Conservation (phyloP, 2,888 invertebrate species). For the Chromoteleia sp. region DNA sequence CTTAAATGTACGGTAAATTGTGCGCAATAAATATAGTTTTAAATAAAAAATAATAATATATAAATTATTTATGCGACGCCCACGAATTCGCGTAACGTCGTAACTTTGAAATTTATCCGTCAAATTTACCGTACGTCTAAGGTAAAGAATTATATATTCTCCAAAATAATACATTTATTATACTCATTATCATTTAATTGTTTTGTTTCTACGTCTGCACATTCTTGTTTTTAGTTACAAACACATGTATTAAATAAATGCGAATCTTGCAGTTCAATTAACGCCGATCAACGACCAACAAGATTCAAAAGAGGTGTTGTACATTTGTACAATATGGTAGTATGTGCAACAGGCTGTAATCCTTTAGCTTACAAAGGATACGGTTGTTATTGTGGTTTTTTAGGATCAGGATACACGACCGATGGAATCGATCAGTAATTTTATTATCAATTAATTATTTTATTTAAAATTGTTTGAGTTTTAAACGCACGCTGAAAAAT, state of each 20-base stretch:
- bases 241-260: slow-evolving; percentile 16
- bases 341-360: slow-evolving; percentile 93
- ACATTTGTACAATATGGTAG: slow-evolving; percentile 94
- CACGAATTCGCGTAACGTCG: too few species aligned
- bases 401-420: slow-evolving; percentile 91
- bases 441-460: slow-evolving; percentile 16
- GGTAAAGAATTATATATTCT: too few species aligned
- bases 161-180: too few species aligned
- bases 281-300: slow-evolving; percentile 50
- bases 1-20: too few species aligned
- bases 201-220: slow-evolving; percentile 1
- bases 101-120: too few species aligned
- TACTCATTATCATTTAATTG: too few species aligned
- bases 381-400: slow-evolving; percentile 95
- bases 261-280: slow-evolving; percentile 45
- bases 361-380: slow-evolving; percentile 94
- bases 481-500: too few species aligned
- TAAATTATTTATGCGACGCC: too few species aligned
- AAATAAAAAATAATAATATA: too few species aligned
- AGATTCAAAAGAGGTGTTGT: slow-evolving; percentile 90
- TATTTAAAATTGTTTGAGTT: too few species aligned
- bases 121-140: too few species aligned
- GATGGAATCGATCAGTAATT: slow-evolving; percentile 92
- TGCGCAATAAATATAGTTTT: too few species aligned
- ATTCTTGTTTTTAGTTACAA: slow-evolving; percentile 26